Conservation (phyloP, 2,113 vertebrate species). For the Thunnus maccoyii region DNA sequence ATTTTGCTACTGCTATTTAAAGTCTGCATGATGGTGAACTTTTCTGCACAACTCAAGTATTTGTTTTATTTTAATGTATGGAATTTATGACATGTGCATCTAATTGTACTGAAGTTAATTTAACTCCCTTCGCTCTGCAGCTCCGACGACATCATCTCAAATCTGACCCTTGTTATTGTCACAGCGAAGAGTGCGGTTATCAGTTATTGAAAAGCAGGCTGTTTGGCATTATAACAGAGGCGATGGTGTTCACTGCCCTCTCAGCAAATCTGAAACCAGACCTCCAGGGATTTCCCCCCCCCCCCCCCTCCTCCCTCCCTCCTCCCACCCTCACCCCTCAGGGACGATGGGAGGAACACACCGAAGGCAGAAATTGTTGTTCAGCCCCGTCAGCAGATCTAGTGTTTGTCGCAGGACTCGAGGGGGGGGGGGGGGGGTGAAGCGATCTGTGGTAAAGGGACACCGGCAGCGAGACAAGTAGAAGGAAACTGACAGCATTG, state of each 20-base stretch:
- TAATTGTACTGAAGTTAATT: too few species aligned
- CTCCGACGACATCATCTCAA: neutral
- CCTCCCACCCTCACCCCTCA: too few species aligned
- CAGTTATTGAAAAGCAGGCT: neutral
- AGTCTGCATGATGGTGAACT: too few species aligned
- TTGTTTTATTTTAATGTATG: too few species aligned
- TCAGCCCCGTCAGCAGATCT: conserved; percentile 39
- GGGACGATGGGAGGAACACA: neutral
- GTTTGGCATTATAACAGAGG: neutral
- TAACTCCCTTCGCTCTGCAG: too few species aligned
- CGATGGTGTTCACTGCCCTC: neutral
- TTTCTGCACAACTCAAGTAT: too few species aligned
- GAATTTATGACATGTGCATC: too few species aligned
- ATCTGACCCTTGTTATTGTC: neutral
- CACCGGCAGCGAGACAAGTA: neutral
- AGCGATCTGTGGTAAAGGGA: conserved; percentile 11
- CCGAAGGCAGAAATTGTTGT: neutral
- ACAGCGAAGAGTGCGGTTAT: neutral
- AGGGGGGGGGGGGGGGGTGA: neutral
- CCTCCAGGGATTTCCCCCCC: neutral
- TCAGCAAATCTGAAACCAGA: conserved; percentile 28
- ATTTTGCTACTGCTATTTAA: too few species aligned
- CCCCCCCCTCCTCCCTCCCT: neutral
- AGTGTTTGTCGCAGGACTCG: conserved; percentile 9
- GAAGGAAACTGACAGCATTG: neutral